Conservation (phyloP, 2,797 vertebrate genomes). For the Peromyscus melanophrys region DNA sequence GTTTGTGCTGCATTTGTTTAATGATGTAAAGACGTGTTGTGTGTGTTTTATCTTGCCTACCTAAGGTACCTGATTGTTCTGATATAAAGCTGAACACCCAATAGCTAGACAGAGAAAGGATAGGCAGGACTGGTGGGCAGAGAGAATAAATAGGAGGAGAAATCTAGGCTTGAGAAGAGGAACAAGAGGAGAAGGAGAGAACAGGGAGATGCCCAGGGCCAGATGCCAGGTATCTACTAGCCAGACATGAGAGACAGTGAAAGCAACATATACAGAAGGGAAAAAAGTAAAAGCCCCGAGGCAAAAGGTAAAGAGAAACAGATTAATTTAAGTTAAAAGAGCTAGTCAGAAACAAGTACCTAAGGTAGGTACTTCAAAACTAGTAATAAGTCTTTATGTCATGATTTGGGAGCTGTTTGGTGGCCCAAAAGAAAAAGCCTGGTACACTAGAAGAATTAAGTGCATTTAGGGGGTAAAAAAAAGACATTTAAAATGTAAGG, state of each 20-base stretch:
- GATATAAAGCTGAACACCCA: background rate
- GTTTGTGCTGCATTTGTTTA: too few species aligned
- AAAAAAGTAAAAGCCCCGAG: background rate
- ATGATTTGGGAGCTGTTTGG: too few species aligned
- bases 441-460: background rate
- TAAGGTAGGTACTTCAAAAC: too few species aligned
- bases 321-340: too few species aligned
- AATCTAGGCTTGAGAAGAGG: background rate
- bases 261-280: background rate
- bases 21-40: background rate
- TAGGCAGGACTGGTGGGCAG: background rate
- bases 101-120: background rate
- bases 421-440: too few species aligned
- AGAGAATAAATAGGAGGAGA: background rate
- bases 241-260: background rate
- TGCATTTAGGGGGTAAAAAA: background rate
- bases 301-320: too few species aligned
- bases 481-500: background rate
- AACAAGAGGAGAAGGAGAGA: background rate
- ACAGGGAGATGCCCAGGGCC: background rate
- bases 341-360: too few species aligned
- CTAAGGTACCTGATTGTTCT: background rate
- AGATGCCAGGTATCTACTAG: background rate
- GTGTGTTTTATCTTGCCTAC: background rate
- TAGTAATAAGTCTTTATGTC: too few species aligned